These are phyloP conservation scores for Phrynocephalus vlangalii DNA, from an alignment of 2,797 vertebrate species.

Conservation along the genomic window DNA sequence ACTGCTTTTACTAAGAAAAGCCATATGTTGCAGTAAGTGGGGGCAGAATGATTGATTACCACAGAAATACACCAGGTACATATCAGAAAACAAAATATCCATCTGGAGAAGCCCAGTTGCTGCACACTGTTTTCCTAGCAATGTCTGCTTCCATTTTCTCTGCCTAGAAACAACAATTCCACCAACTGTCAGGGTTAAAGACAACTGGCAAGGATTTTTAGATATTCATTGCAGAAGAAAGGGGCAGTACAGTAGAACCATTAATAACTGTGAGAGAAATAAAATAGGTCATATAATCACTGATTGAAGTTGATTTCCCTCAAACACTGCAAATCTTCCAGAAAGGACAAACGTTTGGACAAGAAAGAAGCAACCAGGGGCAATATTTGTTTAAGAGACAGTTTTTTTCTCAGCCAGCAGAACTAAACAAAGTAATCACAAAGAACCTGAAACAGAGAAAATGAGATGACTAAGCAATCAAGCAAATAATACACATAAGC, in stretches of 20 bases:
- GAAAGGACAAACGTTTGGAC: neutral
- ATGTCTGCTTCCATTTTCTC: neutral
- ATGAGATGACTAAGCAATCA: neutral
- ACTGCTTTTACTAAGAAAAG: too few relatives aligned
- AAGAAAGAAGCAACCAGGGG: neutral
- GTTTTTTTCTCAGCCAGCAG: neutral
- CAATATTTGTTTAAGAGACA: neutral
- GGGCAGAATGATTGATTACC: too few relatives aligned
- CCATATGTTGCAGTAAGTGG: too few relatives aligned
- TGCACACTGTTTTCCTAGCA: too few relatives aligned
- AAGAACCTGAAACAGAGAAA: neutral
- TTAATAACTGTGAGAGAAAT: neutral
- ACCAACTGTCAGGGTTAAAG: neutral
- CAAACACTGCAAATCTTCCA: neutral
- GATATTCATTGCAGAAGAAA: slow-evolving; percentile 1
- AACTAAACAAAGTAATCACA: slow-evolving; percentile 1
- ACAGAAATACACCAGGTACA: too few relatives aligned
- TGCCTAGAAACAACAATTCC: neutral
- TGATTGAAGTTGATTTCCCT: neutral
- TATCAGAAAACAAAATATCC: too few relatives aligned
- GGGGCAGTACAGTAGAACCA: rapidly evolving
- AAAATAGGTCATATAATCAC: slow-evolving; percentile 3
- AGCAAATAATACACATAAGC: neutral
- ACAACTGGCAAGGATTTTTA: neutral
- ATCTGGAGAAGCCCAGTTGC: too few relatives aligned